Conservation (phyloP, 2,113 vertebrate genomes). For the Eublepharis macularius region DNA sequence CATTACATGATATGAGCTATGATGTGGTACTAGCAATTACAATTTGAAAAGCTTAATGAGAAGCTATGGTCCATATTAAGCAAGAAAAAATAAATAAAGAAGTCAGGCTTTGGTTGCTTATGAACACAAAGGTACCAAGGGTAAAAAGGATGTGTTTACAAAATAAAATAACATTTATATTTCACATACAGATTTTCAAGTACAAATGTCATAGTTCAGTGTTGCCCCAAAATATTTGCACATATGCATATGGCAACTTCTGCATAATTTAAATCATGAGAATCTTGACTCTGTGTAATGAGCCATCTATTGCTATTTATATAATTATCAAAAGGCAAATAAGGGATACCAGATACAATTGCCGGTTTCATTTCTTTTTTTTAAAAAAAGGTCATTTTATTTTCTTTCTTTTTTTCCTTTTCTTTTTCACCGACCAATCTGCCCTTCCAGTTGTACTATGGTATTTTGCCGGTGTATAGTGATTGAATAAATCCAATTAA, state of each 20-base stretch:
- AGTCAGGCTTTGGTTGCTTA: no score
- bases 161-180: not conserved
- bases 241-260: not conserved
- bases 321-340: not conserved
- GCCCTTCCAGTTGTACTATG: not conserved
- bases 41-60: no score
- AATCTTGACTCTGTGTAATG: not conserved
- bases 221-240: not conserved
- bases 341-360: not conserved
- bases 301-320: not conserved
- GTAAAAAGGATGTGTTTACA: not conserved
- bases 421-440: not conserved
- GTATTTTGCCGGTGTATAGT: not conserved
- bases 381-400: not conserved
- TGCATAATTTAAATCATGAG: slow-evolving; percentile 3
- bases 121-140: no score
- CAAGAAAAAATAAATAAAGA: no score
- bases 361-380: not conserved
- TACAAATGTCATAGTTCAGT: not conserved
- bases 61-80: no score
- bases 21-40: no score
- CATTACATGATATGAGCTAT: no score
- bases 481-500: not conserved
- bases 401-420: not conserved
- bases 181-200: no score